These are phyloP conservation scores for Papilio machaon DNA, from an alignment of 1,140 invertebrate species.

Conservation along the genomic window DNA sequence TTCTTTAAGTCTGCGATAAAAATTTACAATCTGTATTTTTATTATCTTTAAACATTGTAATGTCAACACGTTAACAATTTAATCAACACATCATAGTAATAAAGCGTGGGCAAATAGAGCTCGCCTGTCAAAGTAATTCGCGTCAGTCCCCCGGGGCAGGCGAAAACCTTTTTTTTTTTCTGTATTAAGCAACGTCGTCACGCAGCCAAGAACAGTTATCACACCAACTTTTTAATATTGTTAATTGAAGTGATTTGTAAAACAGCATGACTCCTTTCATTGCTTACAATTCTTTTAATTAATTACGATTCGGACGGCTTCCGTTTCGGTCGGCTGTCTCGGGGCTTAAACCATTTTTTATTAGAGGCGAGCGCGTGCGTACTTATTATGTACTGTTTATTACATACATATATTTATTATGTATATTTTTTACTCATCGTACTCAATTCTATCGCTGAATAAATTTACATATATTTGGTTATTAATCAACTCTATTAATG, in stretches of 20 bases:
- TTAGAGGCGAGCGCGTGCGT: constrained; percentile 55
- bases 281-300: constrained; percentile 81
- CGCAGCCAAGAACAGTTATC: constrained; percentile 67
- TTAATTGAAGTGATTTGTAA: constrained; percentile 82
- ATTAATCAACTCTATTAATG: constrained; percentile 23
- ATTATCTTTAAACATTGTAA: constrained; percentile 36
- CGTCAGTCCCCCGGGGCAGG: constrained; percentile 50
- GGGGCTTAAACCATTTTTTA: constrained; percentile 71
- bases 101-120: constrained; percentile 33
- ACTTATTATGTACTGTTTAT: constrained; percentile 46
- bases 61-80: constrained; percentile 38
- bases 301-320: constrained; percentile 79
- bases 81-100: constrained; percentile 39
- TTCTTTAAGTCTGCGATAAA: constrained; percentile 8
- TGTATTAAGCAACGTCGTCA: constrained; percentile 50
- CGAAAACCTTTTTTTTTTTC: constrained; percentile 51
- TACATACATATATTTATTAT: constrained; percentile 18
- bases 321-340: constrained; percentile 63
- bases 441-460: constrained; percentile 35
- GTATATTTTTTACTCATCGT: constrained; percentile 4
- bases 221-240: constrained; percentile 79
- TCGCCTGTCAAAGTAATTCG: constrained; percentile 51
- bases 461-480: constrained; percentile 36
- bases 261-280: constrained; percentile 81
- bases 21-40: constrained; percentile 38